phyloP scores from a whole-genome alignment of 2,113 vertebrate genomes.

The Ibidorhyncha struthersii region DNA sequence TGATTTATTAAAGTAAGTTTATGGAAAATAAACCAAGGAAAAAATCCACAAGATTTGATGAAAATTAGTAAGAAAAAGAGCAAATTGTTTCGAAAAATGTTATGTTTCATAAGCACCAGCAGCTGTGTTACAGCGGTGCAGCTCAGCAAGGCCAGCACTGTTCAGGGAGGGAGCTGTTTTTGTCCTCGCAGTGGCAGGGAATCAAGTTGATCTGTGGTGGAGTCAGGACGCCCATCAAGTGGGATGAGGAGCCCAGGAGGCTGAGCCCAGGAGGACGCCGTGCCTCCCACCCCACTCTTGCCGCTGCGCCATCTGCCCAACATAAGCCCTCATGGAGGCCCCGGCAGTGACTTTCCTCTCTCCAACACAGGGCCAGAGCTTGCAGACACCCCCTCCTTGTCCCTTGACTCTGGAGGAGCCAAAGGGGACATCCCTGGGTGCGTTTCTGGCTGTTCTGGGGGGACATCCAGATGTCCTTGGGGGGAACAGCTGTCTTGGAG shows the following conservation, averaged over 20 bases:
- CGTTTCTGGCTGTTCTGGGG: not conserved
- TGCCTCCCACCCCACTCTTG: not conserved
- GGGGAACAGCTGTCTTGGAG: not conserved
- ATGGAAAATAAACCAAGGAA: not conserved
- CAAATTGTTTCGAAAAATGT: not conserved
- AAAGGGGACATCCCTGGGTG: not conserved
- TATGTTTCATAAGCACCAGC: not conserved
- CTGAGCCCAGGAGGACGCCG: fast-evolving
- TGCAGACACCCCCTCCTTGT: not conserved
- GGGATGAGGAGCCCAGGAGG: not conserved
- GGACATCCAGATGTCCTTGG: not conserved
- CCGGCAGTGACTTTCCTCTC: not conserved
- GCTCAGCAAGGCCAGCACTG: not conserved
- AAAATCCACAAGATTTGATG: not conserved
- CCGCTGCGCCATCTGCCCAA: not conserved
- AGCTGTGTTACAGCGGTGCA: not conserved
- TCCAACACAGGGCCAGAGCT: not conserved
- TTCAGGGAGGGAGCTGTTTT: not conserved
- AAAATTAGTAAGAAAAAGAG: not conserved
- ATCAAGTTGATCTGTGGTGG: not conserved
- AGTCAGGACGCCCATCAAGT: fast-evolving
- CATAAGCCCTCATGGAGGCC: fast-evolving
- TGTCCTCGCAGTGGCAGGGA: not conserved
- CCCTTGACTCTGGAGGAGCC: not conserved
- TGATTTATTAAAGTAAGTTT: not conserved